A percentile compares a stretch with the other conserved stretches of the same genome.
These are phyloP conservation scores for Pygmarrhopalites habei DNA, from an alignment of 1,140 invertebrate genomes.

Conservation along the genomic window DNA sequence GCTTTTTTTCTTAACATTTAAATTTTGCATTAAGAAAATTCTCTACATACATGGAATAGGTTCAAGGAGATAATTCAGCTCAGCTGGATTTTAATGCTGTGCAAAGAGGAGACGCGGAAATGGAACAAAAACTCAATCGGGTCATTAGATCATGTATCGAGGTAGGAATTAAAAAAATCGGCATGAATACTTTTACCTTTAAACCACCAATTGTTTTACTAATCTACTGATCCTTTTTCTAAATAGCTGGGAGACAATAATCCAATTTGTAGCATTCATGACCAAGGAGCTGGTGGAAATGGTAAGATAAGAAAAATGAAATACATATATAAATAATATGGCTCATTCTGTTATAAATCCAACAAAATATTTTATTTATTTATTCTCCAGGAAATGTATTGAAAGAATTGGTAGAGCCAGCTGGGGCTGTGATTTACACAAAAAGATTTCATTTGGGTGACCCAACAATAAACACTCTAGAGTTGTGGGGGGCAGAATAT, in stretches of 20 bases:
- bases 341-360: neutral
- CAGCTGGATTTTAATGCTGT: slow-evolving; percentile 93
- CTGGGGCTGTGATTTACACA: slow-evolving; percentile 82
- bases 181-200: too few species aligned
- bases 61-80: slow-evolving; percentile 74
- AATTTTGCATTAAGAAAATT: neutral
- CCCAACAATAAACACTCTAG: slow-evolving; percentile 83
- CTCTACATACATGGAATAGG: slow-evolving; percentile 47
- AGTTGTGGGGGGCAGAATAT: slow-evolving; percentile 97
- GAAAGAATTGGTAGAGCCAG: slow-evolving; percentile 91
- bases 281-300: slow-evolving; percentile 96
- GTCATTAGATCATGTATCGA: slow-evolving; percentile 88
- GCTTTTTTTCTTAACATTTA: slow-evolving; percentile 1
- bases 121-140: slow-evolving; percentile 95
- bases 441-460: slow-evolving; percentile 86
- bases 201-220: too few species aligned
- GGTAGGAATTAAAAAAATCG: too few species aligned
- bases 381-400: slow-evolving; percentile 92
- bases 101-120: slow-evolving; percentile 94
- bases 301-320: slow-evolving; percentile 50
- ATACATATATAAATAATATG: neutral
- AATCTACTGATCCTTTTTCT: too few species aligned
- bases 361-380: too few species aligned
- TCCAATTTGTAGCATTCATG: slow-evolving; percentile 89
- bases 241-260: slow-evolving; percentile 65